A percentile compares a stretch with the other conserved stretches of the same genome.
These are phyloP conservation scores for Drosophila pallidifrons DNA, from an alignment of 1,140 invertebrate species.

Conservation along the genomic window DNA sequence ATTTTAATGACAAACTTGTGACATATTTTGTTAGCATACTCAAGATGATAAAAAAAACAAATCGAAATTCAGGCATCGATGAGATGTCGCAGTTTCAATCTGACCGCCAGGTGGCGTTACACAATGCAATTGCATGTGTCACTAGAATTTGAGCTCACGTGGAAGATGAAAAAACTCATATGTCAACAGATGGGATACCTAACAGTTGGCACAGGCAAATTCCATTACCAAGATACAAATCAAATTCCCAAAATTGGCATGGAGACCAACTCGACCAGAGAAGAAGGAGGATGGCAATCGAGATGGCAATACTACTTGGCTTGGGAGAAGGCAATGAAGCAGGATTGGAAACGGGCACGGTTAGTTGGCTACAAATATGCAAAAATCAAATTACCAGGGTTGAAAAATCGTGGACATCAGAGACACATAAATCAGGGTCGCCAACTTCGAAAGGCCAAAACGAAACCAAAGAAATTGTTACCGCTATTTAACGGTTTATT, in stretches of 20 bases:
- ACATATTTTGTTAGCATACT: neutral
- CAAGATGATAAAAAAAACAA: neutral
- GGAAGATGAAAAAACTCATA: constrained; percentile 10
- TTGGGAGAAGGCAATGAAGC: neutral
- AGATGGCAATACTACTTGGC: neutral
- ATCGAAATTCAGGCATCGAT: constrained; percentile 2
- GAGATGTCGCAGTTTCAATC: constrained; percentile 11
- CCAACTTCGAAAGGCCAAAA: constrained; percentile 42
- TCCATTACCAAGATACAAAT: constrained; percentile 78
- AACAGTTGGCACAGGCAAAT: constrained; percentile 52
- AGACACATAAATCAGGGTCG: constrained; percentile 70
- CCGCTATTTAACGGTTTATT: constrained; percentile 81
- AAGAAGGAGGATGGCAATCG: neutral
- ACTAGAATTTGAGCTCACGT: constrained; percentile 7
- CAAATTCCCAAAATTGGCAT: constrained; percentile 59
- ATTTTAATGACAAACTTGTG: neutral
- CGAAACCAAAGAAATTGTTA: constrained; percentile 71
- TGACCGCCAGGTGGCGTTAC: constrained; percentile 55
- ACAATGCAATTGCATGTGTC: constrained; percentile 30
- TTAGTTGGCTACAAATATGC: constrained; percentile 49
- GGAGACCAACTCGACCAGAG: too few relatives aligned
- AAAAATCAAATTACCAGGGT: constrained; percentile 77
- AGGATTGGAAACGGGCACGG: constrained; percentile 1
- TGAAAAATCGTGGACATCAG: constrained; percentile 79
- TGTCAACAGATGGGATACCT: constrained; percentile 49